These are phyloP conservation scores for Cassiopea xamachana DNA, from an alignment of 30 jellyfish, hydroid and myxozoan species.

Conservation along the genomic window DNA sequence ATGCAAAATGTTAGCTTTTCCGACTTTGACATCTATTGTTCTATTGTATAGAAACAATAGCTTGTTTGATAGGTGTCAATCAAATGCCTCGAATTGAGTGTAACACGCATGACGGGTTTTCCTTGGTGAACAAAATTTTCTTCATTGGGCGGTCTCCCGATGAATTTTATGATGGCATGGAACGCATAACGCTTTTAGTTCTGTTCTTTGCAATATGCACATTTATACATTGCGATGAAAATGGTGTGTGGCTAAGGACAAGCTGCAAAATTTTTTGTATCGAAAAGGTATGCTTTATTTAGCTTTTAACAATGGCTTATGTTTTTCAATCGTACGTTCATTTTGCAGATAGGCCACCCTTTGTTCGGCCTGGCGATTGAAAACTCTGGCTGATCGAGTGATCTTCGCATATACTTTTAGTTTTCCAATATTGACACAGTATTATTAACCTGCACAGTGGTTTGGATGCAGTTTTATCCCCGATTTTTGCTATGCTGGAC, in stretches of 20 bases:
- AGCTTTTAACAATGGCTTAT: neutral
- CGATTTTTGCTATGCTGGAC: no score
- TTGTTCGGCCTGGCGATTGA: neutral
- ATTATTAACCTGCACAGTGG: no score
- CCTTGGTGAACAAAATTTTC: constrained; percentile 36
- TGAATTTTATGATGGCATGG: neutral
- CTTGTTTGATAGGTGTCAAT: constrained; percentile 4
- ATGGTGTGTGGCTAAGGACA: neutral
- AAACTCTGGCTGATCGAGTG: neutral
- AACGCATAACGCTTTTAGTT: neutral
- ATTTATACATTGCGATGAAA: neutral
- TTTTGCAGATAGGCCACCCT: constrained; percentile 18
- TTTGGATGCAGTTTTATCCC: no score
- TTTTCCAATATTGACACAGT: neutral
- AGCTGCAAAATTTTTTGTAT: constrained; percentile 17
- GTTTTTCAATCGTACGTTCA: neutral
- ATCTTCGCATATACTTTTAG: neutral
- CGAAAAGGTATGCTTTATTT: constrained; percentile 15
- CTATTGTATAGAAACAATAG: constrained; percentile 17
- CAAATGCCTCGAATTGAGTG: constrained; percentile 22
- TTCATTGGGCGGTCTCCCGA: constrained; percentile 13
- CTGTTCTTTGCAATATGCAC: neutral
- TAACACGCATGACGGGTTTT: constrained; percentile 64
- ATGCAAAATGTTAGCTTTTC: no score
- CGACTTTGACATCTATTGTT: constrained; percentile 12